Evolutionary conservation across 1,140 invertebrate genomes (phyloP), one percentile per base, ranked within the genome.

Genomic region (Drosophila rhopaloa): DNA sequence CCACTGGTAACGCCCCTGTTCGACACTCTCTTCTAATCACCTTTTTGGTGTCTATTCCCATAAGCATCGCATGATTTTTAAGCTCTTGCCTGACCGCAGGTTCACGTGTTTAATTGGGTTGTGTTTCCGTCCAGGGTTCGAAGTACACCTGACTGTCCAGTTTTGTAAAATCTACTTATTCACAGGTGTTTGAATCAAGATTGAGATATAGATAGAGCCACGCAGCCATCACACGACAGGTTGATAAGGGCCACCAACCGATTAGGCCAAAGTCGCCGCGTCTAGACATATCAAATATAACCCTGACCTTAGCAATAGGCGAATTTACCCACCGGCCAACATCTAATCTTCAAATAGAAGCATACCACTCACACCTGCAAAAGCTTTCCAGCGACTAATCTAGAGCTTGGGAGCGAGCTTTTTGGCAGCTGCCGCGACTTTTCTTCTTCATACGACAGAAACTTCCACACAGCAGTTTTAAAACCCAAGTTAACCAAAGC

Each of bases 251-350:
- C 32, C 24, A 5, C 35, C 24, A 43, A 5, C 14, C 11, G 19
- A 75, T 56, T 62, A 50, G 41, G 67, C 29, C 51, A 48, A 73
- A 55, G 47, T 44, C 40, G 19, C 24, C 5, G 8, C 48, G 48
- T 58, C 43, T 67, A 38, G 61, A 76, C 73, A 46, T 13, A 56
- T 47, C 29, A 51, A 44, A 38, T 14, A 16, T 47, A 76, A 54
- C 73, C 73, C 72, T 76, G 73, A 76, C 73, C 73, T 67, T 58
- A 76, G 73, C 48, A 76, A 66, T 76, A 57, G 24, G 54, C 35
- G 4, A 76, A 65, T 43, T 53, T 19, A 41, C 37, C 44, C 35
- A 47, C 37, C 44, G 38, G 32, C 59, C 44, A 75, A 57, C 43
- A 57, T 57, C 54, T 66, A 53, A 59, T 67, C 54, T 76, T n/a